Evolutionary conservation across 2,797 vertebrate species (phyloP).

Genomic region (Urocyon cinereoargenteus): DNA sequence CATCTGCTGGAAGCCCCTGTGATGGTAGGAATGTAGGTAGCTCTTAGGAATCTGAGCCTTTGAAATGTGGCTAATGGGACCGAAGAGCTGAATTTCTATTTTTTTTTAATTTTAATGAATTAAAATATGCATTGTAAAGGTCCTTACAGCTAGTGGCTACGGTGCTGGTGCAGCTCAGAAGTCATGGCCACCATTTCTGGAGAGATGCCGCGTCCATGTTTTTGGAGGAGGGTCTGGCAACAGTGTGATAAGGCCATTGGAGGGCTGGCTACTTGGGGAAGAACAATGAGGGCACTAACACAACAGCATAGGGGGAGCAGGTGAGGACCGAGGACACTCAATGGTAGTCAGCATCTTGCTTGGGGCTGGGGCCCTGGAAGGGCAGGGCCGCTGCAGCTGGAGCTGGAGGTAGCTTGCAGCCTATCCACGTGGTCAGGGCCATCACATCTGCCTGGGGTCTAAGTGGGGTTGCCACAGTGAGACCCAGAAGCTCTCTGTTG

Average conservation of each 20-base stretch:
- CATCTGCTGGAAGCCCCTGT: accelerated
- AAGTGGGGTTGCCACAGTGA: not conserved
- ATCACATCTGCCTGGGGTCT: not conserved
- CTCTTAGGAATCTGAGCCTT: not conserved
- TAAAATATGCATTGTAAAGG: not conserved
- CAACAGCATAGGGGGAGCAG: not conserved
- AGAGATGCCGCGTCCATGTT: not conserved
- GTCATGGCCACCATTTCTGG: not conserved
- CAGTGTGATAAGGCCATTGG: accelerated
- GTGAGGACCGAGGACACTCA: not conserved
- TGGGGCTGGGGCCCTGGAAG: not conserved
- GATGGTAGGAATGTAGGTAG: too few relatives aligned
- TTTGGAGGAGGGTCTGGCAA: not conserved
- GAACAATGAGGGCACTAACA: not conserved
- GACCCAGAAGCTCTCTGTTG: not conserved
- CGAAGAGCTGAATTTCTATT: not conserved
- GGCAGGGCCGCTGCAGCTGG: not conserved
- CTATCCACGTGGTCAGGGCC: accelerated
- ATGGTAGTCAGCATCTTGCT: accelerated
- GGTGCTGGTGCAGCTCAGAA: not conserved
- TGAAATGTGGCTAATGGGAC: not conserved
- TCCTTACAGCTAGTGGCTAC: too few relatives aligned
- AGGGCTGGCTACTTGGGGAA: not conserved
- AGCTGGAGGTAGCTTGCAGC: accelerated
- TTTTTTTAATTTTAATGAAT: not conserved